These are phyloP conservation scores for Betta splendens DNA, from an alignment of 2,797 vertebrate genomes.

Conservation along the genomic window DNA sequence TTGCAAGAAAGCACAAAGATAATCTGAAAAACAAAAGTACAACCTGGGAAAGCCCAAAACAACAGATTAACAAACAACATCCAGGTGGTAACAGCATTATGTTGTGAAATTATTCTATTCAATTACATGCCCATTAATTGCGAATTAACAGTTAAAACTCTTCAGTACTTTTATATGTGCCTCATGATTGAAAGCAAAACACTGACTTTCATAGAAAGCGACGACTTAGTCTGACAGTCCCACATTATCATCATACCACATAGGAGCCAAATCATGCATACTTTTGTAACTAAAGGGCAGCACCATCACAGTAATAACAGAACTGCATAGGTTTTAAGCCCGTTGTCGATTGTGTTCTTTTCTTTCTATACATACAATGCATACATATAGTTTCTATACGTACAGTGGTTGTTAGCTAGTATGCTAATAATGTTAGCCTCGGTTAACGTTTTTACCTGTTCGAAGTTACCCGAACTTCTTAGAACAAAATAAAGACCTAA, in stretches of 20 bases:
- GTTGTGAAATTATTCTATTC: too few relatives aligned
- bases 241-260: background rate
- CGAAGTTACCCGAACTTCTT: conserved; percentile 58
- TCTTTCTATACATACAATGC: too few relatives aligned
- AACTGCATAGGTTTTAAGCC: rapidly evolving
- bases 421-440: conserved; percentile 65
- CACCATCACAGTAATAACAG: background rate
- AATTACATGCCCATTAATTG: too few relatives aligned
- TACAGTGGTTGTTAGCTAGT: conserved; percentile 68
- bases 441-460: conserved; percentile 73
- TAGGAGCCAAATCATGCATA: background rate
- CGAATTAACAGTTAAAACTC: too few relatives aligned
- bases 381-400: too few relatives aligned
- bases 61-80: background rate
- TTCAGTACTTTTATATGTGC: background rate
- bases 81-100: background rate
- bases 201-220: conserved; percentile 34
- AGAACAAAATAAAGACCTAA: conserved; percentile 40
- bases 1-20: background rate
- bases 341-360: rapidly evolving
- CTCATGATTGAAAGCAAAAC: conserved; percentile 56
- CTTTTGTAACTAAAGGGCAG: background rate
- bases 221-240: conserved; percentile 32
- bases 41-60: background rate
- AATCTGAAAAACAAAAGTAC: background rate